Base-by-base conservation (phyloP, 1,140 invertebrate species). In the Anthonomus grandis region DNA sequence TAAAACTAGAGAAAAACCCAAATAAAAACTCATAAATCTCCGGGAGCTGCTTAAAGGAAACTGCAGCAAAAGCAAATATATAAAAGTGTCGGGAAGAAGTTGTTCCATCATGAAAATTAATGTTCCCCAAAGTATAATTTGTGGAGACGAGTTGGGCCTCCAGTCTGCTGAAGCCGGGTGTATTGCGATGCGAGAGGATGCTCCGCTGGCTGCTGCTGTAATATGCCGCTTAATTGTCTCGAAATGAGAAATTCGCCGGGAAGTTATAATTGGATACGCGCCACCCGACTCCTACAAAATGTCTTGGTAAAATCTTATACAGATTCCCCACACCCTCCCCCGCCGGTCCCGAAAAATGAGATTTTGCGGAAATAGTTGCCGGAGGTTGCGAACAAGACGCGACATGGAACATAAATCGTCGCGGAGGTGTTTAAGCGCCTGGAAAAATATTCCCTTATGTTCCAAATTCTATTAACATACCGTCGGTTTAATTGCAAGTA, bases 211-310 rank as follows among this genome's bases (percentile, higher is more conserved):
- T n/a, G n/a, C n/a, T n/a, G n/a, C n/a, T 73, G 72, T 74, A 74
- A 74, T 74, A 74, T 74, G 71, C 68, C 70, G 66, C 73, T 74
- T 74, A 74, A 74, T 74, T 74, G 73, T 74, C 70, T 70, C 70
- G 71, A 73, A 74, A 74, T 74, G 73, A 74, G 73, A 74, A 74
- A 74, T 74, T 71, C 73, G 70, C 67, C 70, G 68, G 67, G 66
- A 74, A 74, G 71, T 74, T 74, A 74, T 74, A 74, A 74, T 74
- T 73, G 73, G 71, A 74, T 74, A 71, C 69, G 70, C 49, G 58
- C 57, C 57, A 60, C 57, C 60, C 61, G 41, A 37, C 47, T 22
- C 54, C 59, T 54, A 58, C 60, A 38, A 60, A 53, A 52, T 54
- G 62, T 60, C 62, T 64, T 56, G 62, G 45, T 59, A 67, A 65